A percentile compares a stretch with the other conserved stretches of the same genome.
Conservation (phyloP, 92 coral and sea anemone genomes). For the Palythoa caribaeorum region DNA sequence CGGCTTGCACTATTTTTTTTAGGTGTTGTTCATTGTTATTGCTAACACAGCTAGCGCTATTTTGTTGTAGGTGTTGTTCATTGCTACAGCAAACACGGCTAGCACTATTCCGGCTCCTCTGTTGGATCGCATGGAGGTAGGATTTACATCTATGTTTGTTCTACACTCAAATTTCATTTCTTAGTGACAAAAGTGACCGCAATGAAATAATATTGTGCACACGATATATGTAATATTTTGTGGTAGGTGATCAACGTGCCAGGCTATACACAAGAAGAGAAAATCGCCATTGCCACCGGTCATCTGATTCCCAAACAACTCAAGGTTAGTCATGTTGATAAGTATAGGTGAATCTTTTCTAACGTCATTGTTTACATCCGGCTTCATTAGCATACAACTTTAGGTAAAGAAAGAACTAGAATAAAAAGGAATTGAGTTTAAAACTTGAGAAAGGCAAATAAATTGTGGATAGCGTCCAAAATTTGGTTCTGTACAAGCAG, state of each 20-base stretch:
- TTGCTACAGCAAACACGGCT: constrained; percentile 86
- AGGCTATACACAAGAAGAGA: constrained; percentile 90
- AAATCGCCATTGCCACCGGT: constrained; percentile 79
- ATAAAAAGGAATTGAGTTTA: too few relatives aligned
- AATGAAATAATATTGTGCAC: too few relatives aligned
- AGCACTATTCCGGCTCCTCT: constrained; percentile 86
- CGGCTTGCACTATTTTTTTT: constrained; percentile 51
- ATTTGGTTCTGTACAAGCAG: too few relatives aligned
- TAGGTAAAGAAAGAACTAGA: too few relatives aligned
- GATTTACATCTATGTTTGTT: not conserved
- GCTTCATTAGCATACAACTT: too few relatives aligned
- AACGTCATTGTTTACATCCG: too few relatives aligned
- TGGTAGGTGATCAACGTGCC: constrained; percentile 85
- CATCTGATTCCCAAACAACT: not conserved
- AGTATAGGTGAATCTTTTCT: too few relatives aligned
- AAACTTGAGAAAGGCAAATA: too few relatives aligned
- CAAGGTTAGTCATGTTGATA: too few relatives aligned
- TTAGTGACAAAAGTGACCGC: too few relatives aligned
- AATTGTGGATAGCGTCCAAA: too few relatives aligned
- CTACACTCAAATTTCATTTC: not conserved
- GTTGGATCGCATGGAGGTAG: constrained; percentile 92
- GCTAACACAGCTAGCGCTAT: constrained; percentile 82
- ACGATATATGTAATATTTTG: not conserved
- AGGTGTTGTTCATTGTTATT: constrained; percentile 86
- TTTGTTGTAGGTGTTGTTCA: constrained; percentile 80